These are phyloP conservation scores for Tenodera sinensis DNA, from an alignment of 2,888 invertebrate genomes.

Conservation along the genomic window DNA sequence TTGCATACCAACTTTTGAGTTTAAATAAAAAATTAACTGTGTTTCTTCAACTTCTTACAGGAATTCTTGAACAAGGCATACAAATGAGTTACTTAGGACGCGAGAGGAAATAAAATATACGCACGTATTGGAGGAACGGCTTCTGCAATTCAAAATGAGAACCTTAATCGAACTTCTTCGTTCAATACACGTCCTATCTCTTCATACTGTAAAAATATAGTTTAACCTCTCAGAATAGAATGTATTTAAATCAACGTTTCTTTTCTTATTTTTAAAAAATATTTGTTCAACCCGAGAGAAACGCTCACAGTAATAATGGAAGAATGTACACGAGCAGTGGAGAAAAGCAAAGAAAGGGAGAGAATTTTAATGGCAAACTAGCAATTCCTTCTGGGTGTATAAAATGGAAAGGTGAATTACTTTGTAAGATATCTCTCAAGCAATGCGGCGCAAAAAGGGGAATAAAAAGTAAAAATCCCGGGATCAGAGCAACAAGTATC, in stretches of 20 bases:
- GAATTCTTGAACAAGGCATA: no score
- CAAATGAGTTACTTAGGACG: no score
- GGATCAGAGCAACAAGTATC: no score
- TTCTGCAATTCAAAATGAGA: not conserved
- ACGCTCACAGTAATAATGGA: not conserved
- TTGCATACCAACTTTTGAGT: no score
- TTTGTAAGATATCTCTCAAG: not conserved
- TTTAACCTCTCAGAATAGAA: not conserved
- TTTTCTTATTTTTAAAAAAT: not conserved
- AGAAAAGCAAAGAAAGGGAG: not conserved
- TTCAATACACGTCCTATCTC: not conserved
- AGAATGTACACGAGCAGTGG: not conserved
- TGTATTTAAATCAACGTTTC: not conserved
- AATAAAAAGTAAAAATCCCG: no score
- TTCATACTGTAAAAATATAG: not conserved
- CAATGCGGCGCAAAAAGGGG: no score
- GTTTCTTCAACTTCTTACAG: no score
- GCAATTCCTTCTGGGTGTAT: not conserved
- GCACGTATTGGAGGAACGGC: no score
- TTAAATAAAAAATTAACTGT: no score
- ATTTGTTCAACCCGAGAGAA: not conserved
- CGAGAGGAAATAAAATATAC: no score
- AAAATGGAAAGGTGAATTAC: not conserved
- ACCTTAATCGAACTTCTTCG: not conserved
- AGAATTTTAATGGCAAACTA: not conserved